Evolutionary conservation across 2,113 vertebrate genomes (phyloP).

Genomic region (Hipposideros armiger): DNA sequence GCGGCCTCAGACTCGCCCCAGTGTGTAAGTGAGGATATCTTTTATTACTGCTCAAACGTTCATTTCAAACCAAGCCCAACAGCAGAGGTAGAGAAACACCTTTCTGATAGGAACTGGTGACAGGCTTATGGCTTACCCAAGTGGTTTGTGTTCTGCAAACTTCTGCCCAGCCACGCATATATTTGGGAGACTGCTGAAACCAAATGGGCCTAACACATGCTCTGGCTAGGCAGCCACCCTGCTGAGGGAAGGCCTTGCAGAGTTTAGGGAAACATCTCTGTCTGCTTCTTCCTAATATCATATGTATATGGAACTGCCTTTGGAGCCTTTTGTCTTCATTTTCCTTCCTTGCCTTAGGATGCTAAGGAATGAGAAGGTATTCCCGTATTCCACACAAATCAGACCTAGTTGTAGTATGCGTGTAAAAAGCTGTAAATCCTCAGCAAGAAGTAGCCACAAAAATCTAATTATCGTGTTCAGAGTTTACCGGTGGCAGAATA

Average conservation of each 20-base stretch:
- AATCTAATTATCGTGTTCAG: not conserved
- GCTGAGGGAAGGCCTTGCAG: not conserved
- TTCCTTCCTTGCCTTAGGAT: not conserved
- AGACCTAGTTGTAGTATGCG: not conserved
- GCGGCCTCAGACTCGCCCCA: constrained; percentile 93
- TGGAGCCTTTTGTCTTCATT: not conserved
- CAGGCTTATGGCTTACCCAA: not conserved
- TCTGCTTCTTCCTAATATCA: not conserved
- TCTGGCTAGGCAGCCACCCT: not conserved
- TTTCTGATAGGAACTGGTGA: not conserved
- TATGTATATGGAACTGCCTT: not conserved
- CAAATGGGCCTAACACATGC: not conserved
- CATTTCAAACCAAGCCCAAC: not conserved
- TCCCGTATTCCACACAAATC: not conserved
- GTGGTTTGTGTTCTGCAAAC: constrained; percentile 63
- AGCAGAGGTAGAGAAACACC: not conserved
- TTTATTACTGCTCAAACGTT: not conserved
- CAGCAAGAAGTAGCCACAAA: not conserved
- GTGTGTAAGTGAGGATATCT: constrained; percentile 92
- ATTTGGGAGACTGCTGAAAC: constrained; percentile 40
- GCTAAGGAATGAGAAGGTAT: not conserved
- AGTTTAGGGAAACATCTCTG: not conserved
- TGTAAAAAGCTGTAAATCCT: not conserved
- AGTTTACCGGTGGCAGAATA: constrained; percentile 37
- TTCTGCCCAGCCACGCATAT: not conserved